A percentile compares a stretch with the other conserved stretches of the same genome.
These are phyloP conservation scores for Typhlichthys eigenmanni DNA, from an alignment of 2,797 vertebrate genomes.

Conservation along the genomic window DNA sequence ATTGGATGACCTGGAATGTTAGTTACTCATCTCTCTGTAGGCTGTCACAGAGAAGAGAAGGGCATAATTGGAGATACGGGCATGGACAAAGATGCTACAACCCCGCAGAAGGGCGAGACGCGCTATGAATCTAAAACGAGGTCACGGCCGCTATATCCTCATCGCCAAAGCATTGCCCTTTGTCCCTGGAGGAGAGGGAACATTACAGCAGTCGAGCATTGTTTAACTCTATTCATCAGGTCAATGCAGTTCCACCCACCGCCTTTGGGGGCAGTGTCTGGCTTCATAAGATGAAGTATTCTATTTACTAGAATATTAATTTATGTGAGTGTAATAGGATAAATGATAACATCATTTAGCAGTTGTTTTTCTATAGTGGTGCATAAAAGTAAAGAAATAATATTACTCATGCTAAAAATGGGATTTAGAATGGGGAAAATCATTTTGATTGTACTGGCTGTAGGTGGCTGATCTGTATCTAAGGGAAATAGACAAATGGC, in stretches of 20 bases:
- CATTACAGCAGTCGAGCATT: constrained; percentile 51
- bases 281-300: constrained; percentile 4
- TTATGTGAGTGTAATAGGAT: no score
- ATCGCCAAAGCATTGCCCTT: constrained; percentile 64
- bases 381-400: no score
- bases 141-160: constrained; percentile 67
- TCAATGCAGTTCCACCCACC: constrained; percentile 33
- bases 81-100: constrained; percentile 15
- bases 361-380: no score
- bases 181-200: constrained; percentile 53
- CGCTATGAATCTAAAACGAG: constrained; percentile 62
- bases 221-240: constrained; percentile 44
- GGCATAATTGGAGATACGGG: constrained; percentile 21
- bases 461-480: no score
- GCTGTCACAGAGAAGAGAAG: constrained; percentile 51
- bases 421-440: no score
- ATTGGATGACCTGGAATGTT: constrained; percentile 52
- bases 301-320: constrained; percentile 1
- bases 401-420: no score
- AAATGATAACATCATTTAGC: constrained; percentile 21
- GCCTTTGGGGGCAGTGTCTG: constrained; percentile 48
- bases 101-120: constrained; percentile 45
- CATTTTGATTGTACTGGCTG: no score
- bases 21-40: constrained; percentile 43
- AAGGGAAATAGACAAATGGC: no score